phyloP scores from a whole-genome alignment of 2,113 vertebrate species.

The Nyctereutes procyonoides region DNA sequence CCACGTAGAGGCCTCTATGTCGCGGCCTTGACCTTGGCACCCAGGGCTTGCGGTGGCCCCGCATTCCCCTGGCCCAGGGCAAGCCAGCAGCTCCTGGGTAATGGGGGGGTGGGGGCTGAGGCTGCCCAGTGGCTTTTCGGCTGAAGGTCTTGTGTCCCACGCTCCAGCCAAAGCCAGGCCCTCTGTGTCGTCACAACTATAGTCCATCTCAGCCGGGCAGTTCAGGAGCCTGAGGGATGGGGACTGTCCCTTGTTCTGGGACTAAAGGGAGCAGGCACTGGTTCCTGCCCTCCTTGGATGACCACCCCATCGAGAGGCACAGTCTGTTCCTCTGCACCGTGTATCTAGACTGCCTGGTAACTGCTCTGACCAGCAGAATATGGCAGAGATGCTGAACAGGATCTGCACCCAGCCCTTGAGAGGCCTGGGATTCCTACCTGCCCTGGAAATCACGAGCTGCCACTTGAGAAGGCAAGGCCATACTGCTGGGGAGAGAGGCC shows the following conservation, averaged over 20 bases:
- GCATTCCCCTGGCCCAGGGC: neutral
- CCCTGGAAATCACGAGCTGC: neutral
- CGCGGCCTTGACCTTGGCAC: neutral
- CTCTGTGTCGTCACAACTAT: neutral
- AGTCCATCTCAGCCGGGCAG: neutral
- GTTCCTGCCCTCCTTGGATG: accelerated
- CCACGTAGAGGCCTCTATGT: neutral
- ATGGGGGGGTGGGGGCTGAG: neutral
- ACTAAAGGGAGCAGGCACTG: neutral
- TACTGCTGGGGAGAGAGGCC: neutral
- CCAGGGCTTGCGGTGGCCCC: neutral
- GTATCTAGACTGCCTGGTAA: neutral
- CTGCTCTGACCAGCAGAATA: neutral
- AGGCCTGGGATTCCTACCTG: neutral
- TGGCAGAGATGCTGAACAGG: neutral
- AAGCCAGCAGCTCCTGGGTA: neutral
- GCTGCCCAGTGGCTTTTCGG: neutral
- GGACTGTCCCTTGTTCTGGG: neutral
- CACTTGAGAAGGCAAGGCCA: neutral
- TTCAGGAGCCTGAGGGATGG: neutral
- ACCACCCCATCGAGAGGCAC: accelerated
- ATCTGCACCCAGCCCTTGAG: neutral
- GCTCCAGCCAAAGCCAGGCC: neutral
- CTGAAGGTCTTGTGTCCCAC: neutral
- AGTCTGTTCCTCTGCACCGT: neutral